phyloP scores from a whole-genome alignment of 1,140 invertebrate species.

The Drosophila sucinea region DNA sequence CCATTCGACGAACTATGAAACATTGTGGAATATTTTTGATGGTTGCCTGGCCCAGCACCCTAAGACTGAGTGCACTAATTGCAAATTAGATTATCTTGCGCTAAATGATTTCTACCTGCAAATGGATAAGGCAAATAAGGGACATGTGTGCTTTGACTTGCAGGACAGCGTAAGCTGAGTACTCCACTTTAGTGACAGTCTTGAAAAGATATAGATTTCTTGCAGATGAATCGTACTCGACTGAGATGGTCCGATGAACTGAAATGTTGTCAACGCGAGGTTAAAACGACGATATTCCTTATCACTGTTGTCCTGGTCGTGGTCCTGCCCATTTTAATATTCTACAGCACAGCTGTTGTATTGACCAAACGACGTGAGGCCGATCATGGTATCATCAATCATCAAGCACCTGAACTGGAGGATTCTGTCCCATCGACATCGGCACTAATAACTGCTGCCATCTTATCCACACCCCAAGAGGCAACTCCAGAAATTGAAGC shows the following conservation, averaged over 20 bases:
- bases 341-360: slow-evolving; percentile 51
- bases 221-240: slow-evolving; percentile 76
- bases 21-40: not conserved
- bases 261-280: slow-evolving; percentile 67
- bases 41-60: not conserved
- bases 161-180: slow-evolving; percentile 61
- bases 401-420: slow-evolving; percentile 54
- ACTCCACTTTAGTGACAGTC: not conserved
- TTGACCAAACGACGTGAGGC: slow-evolving; percentile 67
- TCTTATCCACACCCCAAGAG: slow-evolving; percentile 47
- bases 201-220: not conserved
- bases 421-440: slow-evolving; percentile 55
- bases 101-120: slow-evolving; percentile 61
- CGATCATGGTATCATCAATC: slow-evolving; percentile 62
- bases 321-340: slow-evolving; percentile 53
- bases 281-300: slow-evolving; percentile 47
- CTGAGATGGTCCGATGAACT: slow-evolving; percentile 65
- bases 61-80: slow-evolving; percentile 33
- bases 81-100: slow-evolving; percentile 40
- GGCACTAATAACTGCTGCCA: slow-evolving; percentile 52
- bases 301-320: slow-evolving; percentile 42
- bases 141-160: slow-evolving; percentile 70
- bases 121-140: slow-evolving; percentile 60
- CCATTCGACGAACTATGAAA: slow-evolving; percentile 27
- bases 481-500: not conserved